These are phyloP conservation scores for Sebastolobus alascanus DNA, from an alignment of 2,797 vertebrate species.

Conservation along the genomic window DNA sequence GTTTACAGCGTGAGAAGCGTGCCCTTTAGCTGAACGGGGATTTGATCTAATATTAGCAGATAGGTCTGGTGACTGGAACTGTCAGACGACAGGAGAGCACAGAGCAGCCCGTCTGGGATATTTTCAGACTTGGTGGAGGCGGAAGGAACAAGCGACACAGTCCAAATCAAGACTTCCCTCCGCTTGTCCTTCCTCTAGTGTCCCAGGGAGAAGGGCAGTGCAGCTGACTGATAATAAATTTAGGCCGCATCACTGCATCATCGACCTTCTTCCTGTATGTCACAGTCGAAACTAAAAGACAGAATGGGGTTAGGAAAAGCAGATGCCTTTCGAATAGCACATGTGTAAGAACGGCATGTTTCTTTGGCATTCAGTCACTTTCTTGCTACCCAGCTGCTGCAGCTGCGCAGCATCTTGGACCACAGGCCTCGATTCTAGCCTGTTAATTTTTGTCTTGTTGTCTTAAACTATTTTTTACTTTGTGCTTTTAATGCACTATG, in stretches of 20 bases:
- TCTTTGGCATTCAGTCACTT: conserved; percentile 31
- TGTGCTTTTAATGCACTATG: neutral
- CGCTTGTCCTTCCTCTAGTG: conserved; percentile 43
- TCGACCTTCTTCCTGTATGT: conserved; percentile 19
- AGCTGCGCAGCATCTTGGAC: conserved; percentile 16
- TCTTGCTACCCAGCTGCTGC: conserved; percentile 15
- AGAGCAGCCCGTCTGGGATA: conserved; percentile 68
- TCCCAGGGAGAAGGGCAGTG: conserved; percentile 37
- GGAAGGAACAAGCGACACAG: conserved; percentile 52
- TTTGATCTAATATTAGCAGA: conserved; percentile 77
- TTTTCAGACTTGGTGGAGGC: conserved; percentile 68
- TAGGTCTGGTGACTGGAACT: conserved; percentile 75
- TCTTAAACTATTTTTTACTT: neutral
- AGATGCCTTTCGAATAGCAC: conserved; percentile 41
- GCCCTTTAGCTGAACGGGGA: conserved; percentile 56
- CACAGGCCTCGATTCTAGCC: neutral
- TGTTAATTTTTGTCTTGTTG: neutral
- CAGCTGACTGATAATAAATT: conserved; percentile 61
- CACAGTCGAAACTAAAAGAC: neutral
- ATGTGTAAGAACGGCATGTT: conserved; percentile 35
- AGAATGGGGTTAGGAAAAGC: neutral
- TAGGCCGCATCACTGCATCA: conserved; percentile 50
- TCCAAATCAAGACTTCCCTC: conserved; percentile 71
- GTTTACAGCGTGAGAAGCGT: conserved; percentile 27
- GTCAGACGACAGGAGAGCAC: conserved; percentile 42